A percentile compares a stretch with the other conserved stretches of the same genome.
Evolutionary conservation across 92 coral and sea anemone genomes (phyloP).

Genomic region (Scolanthus callimorphus): DNA sequence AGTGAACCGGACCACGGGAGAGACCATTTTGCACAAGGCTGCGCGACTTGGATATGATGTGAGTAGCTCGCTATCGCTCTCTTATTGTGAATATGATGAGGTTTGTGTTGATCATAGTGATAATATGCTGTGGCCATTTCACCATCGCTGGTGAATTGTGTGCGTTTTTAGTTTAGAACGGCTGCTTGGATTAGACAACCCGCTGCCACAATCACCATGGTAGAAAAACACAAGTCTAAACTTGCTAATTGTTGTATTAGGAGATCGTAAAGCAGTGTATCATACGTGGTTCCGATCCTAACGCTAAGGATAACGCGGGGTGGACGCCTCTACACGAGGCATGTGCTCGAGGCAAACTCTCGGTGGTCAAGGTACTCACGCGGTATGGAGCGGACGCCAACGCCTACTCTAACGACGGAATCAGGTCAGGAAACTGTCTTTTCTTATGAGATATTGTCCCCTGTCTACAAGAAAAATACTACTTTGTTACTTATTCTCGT

Average conservation of each 20-base stretch:
- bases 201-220: too few relatives aligned
- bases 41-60: slow-evolving; percentile 96
- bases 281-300: slow-evolving; percentile 88
- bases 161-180: too few relatives aligned
- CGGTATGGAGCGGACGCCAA: slow-evolving; percentile 94
- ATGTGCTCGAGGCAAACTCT: slow-evolving; percentile 93
- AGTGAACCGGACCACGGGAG: slow-evolving; percentile 96
- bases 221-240: too few relatives aligned
- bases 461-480: too few relatives aligned
- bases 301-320: slow-evolving; percentile 97
- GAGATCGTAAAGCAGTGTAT: slow-evolving; percentile 89
- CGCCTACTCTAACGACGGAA: slow-evolving; percentile 94
- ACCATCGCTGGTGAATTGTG: too few relatives aligned
- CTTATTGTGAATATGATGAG: too few relatives aligned
- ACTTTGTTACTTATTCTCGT: too few relatives aligned
- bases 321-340: slow-evolving; percentile 99
- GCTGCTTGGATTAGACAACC: too few relatives aligned
- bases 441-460: too few relatives aligned
- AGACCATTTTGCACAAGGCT: slow-evolving; percentile 94
- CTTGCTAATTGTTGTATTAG: slow-evolving; percentile 27
- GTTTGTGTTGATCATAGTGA: too few relatives aligned
- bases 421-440: slow-evolving; percentile 70
- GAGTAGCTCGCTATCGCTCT: too few relatives aligned
- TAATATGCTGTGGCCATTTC: too few relatives aligned
- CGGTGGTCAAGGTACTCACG: slow-evolving; percentile 86